phyloP scores from a whole-genome alignment of 2,113 vertebrate species.

The Nymphicus hollandicus region DNA sequence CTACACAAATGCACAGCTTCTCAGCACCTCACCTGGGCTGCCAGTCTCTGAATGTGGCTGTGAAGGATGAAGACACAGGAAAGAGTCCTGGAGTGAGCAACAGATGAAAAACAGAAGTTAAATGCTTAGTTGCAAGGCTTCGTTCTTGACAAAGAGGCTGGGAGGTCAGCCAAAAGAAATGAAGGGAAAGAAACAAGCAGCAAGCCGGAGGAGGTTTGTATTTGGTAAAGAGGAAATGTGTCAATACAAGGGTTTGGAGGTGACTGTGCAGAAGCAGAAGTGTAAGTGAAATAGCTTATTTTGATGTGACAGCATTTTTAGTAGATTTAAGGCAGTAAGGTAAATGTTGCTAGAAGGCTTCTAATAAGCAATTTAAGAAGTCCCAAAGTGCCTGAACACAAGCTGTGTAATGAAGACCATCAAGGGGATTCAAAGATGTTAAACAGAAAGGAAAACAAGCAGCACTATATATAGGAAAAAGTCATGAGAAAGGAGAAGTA shows the following conservation, averaged over 20 bases:
- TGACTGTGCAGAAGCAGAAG: constrained; percentile 35
- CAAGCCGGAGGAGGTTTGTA: not conserved
- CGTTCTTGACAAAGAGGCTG: not conserved
- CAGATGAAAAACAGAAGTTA: constrained; percentile 17
- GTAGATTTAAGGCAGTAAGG: constrained; percentile 13
- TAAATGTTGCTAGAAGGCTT: constrained; percentile 4
- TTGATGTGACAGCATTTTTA: constrained; percentile 17
- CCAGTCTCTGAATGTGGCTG: not conserved
- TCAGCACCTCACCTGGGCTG: not conserved
- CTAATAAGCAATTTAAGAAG: constrained; percentile 26
- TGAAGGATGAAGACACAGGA: not conserved
- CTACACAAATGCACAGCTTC: not conserved
- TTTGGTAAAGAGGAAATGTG: constrained; percentile 16
- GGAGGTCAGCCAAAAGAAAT: constrained; percentile 46
- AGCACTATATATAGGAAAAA: not conserved
- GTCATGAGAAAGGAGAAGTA: not conserved
- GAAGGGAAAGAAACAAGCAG: constrained; percentile 30
- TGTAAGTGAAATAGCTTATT: constrained; percentile 46
- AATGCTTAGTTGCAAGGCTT: not conserved
- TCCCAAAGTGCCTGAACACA: not conserved
- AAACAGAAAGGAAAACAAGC: not conserved
- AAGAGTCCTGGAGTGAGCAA: not conserved
- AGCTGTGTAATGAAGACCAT: not conserved
- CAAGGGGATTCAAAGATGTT: constrained; percentile 1
- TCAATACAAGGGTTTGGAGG: constrained; percentile 42